Base-by-base conservation (phyloP, 2,888 invertebrate genomes). In the Tipula vernalis region DNA sequence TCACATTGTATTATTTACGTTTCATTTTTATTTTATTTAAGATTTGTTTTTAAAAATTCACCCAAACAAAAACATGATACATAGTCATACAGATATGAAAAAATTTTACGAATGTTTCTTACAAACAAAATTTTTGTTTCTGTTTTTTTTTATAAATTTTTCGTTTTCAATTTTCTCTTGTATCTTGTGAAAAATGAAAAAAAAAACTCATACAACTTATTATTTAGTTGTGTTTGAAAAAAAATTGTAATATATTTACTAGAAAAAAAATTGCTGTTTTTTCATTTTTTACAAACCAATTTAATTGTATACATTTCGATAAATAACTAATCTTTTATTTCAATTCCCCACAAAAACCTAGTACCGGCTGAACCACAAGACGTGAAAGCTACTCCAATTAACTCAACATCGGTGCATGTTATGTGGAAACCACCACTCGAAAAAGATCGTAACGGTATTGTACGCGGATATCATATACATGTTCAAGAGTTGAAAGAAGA, bases 281-380 rank as follows among this genome's bases (percentile, higher is more conserved):
- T 18, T 2, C 28, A 71, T 71, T 71, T 71, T 28, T 71, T 71
- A 10, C 84, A 15, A 13, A 83, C 39, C 0, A 42, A 18, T 71
- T 71, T 71, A 18, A 12, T 71, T 71, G 10, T 51, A n/a, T n/a
- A 13, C 8, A 28, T 71, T 71, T 71, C 51, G n/a, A 71, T 10
- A 71, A 71, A 71, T 28, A 28, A 71, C 71, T 71, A 71, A 71
- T 51, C 71, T 28, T 71, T 71, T 71, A 71, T 18, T 71, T 71
- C 3, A 71, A 71, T 71, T 71, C 2, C 44, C 71, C 18, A 71
- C 71, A 87, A 83, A 15, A 87, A 86, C 88, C 88, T 95, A 99
- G 99, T 99, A 94, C 99, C 99, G 89, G 98, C 98, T 88, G 97
- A 98, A 92, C 99, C 99, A 86, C 96, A 97, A 92, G 96, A 97